Base-by-base conservation (phyloP, 2,113 vertebrate species). In the Hydrolagus affinis region DNA sequence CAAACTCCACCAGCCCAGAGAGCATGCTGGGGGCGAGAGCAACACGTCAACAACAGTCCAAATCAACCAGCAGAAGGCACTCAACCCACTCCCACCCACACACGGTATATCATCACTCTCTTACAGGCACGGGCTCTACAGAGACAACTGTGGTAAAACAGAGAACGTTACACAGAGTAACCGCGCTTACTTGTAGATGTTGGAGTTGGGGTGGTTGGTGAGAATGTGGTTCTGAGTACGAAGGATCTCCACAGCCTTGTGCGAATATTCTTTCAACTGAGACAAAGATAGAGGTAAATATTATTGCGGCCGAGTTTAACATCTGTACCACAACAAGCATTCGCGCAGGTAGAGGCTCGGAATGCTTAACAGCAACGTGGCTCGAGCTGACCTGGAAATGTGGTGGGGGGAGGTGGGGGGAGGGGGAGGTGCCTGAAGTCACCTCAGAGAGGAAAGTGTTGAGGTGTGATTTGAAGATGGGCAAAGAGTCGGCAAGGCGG, bases 151-250 rank as follows among this genome's bases (percentile, higher is more conserved):
- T 83, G 19, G 11, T 3, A 57, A 74, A 71, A 17, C 6, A 85
- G 14, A 10, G 70, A 32, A 11, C 23, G 64, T 71, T 12, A 62
- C 59, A 85, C 17, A 70, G 28, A 73, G 56, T 85, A 60, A 44
- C 19, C 25, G 15, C 11, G 89, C 95, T 91, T 93, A 99, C 98
- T 96, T 99, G 93, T 99, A 99, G 88, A 99, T 99, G 90, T 98
- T 99, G 72, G 98, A 99, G 93, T 99, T 99, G 0, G 98, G 98
- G 86, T 99, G 98, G 90, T 98, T 99, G 87, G 97, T 99, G 86
- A 99, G 94, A 87, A 97, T 98, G 88, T 99, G 97, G 92, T 99
- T 99, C 86, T 99, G 98, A 77, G 97, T 94, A 64, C 97, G 91
- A 71, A 99, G 92, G 86, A 99, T 99, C 92, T 99, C 98, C 44